Conservation (phyloP, 2,888 invertebrate species). For the Drosophila mercatorum region DNA sequence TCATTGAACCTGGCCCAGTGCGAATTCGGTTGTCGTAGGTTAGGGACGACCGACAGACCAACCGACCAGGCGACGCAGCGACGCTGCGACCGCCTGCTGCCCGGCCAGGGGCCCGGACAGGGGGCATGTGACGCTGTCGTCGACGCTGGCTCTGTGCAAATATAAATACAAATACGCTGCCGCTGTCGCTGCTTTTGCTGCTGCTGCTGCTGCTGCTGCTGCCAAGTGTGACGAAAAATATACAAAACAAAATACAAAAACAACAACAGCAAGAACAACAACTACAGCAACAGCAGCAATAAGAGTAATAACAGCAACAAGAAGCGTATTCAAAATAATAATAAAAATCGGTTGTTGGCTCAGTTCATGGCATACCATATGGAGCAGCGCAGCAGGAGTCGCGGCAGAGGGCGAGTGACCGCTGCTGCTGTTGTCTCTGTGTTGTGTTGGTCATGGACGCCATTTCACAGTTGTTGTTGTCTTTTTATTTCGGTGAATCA, state of each 20-base stretch:
- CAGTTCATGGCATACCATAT: constrained; percentile 63
- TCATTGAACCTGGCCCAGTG: constrained; percentile 80
- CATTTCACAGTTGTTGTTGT: constrained; percentile 66
- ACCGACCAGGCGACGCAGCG: constrained; percentile 28
- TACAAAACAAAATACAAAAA: constrained; percentile 79
- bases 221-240: constrained; percentile 79
- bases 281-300: constrained; percentile 61
- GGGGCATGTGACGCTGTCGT: constrained; percentile 54
- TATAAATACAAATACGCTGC: constrained; percentile 62
- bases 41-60: constrained; percentile 69
- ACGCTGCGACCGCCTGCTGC: constrained; percentile 35
- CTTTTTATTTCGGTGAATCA: constrained; percentile 66
- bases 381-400: constrained; percentile 36
- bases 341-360: constrained; percentile 75
- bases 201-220: constrained; percentile 54
- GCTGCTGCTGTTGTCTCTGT: constrained; percentile 42
- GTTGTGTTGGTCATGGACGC: constrained; percentile 79
- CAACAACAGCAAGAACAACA: constrained; percentile 43
- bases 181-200: constrained; percentile 35
- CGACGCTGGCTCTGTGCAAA: constrained; percentile 66
- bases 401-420: constrained; percentile 47
- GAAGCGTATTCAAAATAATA: constrained; percentile 79
- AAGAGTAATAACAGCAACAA: constrained; percentile 65
- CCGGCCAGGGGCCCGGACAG: constrained; percentile 51
- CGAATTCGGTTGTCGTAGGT: constrained; percentile 80